phyloP scores from a whole-genome alignment of 2,888 invertebrate genomes.

The Macroteleia sp. region DNA sequence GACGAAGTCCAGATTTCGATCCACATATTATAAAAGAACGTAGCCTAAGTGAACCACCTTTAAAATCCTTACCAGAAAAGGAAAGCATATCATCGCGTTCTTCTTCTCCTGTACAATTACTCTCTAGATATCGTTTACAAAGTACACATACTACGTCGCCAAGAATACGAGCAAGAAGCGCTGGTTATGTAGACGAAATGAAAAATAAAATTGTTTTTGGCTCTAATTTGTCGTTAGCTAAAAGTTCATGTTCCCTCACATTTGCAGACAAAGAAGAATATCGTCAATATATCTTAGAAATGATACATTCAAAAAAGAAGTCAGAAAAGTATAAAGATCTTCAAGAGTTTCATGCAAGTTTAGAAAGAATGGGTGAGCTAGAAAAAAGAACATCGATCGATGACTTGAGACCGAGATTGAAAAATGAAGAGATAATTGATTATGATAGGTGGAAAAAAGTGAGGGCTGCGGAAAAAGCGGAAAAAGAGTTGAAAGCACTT shows the following conservation, averaged over 20 bases:
- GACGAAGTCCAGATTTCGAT: constrained; percentile 80
- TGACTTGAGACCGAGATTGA: constrained; percentile 89
- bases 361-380: constrained; percentile 93
- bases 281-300: constrained; percentile 88
- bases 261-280: constrained; percentile 86
- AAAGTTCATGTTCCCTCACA: constrained; percentile 84
- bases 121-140: constrained; percentile 54
- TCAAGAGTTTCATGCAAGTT: constrained; percentile 92
- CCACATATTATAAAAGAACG: constrained; percentile 84
- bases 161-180: constrained; percentile 87
- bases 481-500: constrained; percentile 91
- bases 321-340: constrained; percentile 93
- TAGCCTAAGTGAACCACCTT: constrained; percentile 88
- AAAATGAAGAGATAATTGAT: constrained; percentile 92
- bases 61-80: constrained; percentile 82
- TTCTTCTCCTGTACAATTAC: constrained; percentile 66
- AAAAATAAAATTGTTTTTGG: constrained; percentile 66
- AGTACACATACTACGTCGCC: constrained; percentile 74
- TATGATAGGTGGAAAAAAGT: constrained; percentile 94
- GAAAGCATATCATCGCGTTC: constrained; percentile 83
- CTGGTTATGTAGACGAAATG: constrained; percentile 86
- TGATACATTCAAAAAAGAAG: constrained; percentile 87
- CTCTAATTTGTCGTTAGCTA: constrained; percentile 77
- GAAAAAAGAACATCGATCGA: constrained; percentile 90
- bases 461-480: constrained; percentile 91